Base-by-base conservation (phyloP, 1,140 invertebrate genomes). In the Papilio dardanus region DNA sequence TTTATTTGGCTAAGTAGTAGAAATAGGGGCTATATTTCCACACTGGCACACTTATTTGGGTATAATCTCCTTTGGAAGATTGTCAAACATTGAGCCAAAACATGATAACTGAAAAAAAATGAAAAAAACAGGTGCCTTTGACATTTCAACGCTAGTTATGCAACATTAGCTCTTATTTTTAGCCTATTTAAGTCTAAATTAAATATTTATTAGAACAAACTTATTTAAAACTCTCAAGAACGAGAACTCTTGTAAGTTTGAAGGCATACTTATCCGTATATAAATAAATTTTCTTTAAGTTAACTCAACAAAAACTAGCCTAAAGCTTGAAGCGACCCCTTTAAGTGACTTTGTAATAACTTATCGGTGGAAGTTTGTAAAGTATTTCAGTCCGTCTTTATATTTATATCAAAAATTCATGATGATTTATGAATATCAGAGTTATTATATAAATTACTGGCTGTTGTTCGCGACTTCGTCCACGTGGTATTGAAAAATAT, bases 271-370 rank as follows among this genome's bases (percentile, higher is more conserved):
- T 62, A 62, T 62, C 24, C 54, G 24, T 62, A 62, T 62, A 62
- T 62, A 62, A 62, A 62, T 62, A 62, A 62, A 62, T 62, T 62
- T 62, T 62, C 54, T 62, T 62, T 28, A 62, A 62, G 54, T 62
- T 62, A 3, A 62, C 24, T 62, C 24, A 10, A 62, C 54, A 62
- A 62, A 62, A 62, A 62, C 54, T 62, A 62, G 24, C 54, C 54
- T 30, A 28, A 62, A 58, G 54, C 54, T 12, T 58, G 54, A 58
- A 62, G 54, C 24, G 54, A 62, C 21, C 54, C 10, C 54, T 62
- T 30, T 62, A 62, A 62, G 54, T 62, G 24, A 62, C 54, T 62
- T 62, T 62, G 24, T 28, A 30, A 62, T 62, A 62, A 62, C 54
- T 62, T 62, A 62, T 62, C 24, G 54, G 3, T 10, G n/a, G 24